Conservation (phyloP, 1,140 invertebrate genomes). For the Eupristina koningsbergeri region DNA sequence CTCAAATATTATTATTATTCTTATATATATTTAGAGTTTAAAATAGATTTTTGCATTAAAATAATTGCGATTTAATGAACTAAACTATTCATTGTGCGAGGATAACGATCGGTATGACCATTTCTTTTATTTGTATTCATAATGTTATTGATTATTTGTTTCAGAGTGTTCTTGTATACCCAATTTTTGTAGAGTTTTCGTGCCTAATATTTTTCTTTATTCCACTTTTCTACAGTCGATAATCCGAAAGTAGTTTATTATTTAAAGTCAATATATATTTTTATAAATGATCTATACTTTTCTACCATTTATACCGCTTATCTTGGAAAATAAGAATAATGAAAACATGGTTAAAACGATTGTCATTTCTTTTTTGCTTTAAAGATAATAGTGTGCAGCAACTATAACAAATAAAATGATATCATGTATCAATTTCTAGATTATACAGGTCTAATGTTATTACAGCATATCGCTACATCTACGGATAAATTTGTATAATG, state of each 20-base stretch:
- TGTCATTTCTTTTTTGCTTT: too few relatives aligned
- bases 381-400: too few relatives aligned
- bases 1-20: not conserved
- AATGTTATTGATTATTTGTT: not conserved
- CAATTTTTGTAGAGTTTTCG: not conserved
- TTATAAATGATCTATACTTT: not conserved
- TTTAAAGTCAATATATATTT: not conserved
- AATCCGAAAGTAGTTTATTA: not conserved
- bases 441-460: too few relatives aligned
- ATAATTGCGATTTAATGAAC: not conserved
- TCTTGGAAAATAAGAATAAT: too few relatives aligned
- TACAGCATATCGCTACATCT: too few relatives aligned
- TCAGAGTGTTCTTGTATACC: not conserved
- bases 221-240: not conserved
- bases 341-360: too few relatives aligned
- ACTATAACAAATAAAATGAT: too few relatives aligned
- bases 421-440: too few relatives aligned
- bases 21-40: too few relatives aligned
- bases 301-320: not conserved
- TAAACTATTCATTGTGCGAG: not conserved
- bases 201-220: not conserved
- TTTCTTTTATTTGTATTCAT: too few relatives aligned
- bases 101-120: not conserved
- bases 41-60: too few relatives aligned
- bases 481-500: too few relatives aligned